phyloP scores from a whole-genome alignment of 2,113 vertebrate species.

The Pygoscelis antarcticus region DNA sequence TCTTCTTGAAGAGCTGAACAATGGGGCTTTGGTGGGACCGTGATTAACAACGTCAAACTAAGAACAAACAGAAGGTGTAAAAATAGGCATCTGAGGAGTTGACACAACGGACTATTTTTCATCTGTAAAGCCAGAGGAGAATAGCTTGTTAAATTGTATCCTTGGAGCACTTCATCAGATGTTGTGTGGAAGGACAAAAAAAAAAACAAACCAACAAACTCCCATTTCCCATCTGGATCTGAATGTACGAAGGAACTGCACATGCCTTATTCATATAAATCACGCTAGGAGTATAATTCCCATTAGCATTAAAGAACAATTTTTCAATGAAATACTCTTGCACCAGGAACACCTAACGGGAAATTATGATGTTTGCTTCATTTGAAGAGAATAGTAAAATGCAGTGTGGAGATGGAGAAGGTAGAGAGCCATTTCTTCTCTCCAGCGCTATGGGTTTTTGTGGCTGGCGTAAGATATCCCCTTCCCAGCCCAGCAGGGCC shows the following conservation, averaged over 20 bases:
- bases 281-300: conserved; percentile 21
- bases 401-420: neutral
- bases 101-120: conserved; percentile 73
- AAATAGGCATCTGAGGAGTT: conserved; percentile 81
- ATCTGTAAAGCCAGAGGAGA: conserved; percentile 58
- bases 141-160: conserved; percentile 43
- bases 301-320: conserved; percentile 15
- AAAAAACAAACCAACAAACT: neutral
- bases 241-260: conserved; percentile 13
- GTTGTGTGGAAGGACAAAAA: neutral
- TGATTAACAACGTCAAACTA: conserved; percentile 81
- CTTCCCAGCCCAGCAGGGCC: neutral
- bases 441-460: fast-evolving
- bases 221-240: conserved; percentile 53
- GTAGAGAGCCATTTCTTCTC: neutral
- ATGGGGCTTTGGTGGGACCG: conserved; percentile 80
- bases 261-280: conserved; percentile 32
- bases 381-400: conserved; percentile 48
- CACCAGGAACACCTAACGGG: neutral
- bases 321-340: conserved; percentile 34
- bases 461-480: neutral
- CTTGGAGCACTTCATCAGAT: conserved; percentile 58
- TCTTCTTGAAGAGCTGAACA: conserved; percentile 85
- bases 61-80: conserved; percentile 83
- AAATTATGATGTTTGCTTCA: conserved; percentile 47